Base-by-base conservation (phyloP, 2,797 vertebrate genomes). In the Chiropotes sagulatus region DNA sequence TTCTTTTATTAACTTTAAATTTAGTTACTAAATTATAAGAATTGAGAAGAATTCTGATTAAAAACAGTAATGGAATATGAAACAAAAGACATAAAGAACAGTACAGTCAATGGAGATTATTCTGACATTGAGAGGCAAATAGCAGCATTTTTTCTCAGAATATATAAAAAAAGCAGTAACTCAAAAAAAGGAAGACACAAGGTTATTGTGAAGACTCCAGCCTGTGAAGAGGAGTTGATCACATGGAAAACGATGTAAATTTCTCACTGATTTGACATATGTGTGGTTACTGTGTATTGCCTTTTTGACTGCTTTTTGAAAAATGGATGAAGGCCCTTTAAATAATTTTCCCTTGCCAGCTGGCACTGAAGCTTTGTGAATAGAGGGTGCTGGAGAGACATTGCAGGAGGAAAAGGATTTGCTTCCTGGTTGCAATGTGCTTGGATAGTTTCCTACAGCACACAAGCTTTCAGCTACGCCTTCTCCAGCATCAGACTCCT, bases 1-100 rank as follows among this genome's bases (percentile, higher is more conserved):
- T 85, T 94, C 73, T 92, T 92, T 82, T 75, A 61, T 80, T 20
- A 88, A 22, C 30, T 67, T 92, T 85, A 97, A 73, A 73, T 72
- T 95, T 96, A 94, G 72, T 73, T 46, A 72, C 12, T 83, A 39
- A 78, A 82, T 54, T 54, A 54, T 20, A 22, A 54, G 33, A 86
- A 44, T 30, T 44, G 28, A 88, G 57, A 72, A 52, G 76, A 73
- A 70, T 61, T 58, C n/a, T 61, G 54, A 44, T 93, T 80, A 58
- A 50, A 41, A 87, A 79, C 39, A 36, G 26, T 44, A 73, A 61
- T 88, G 46, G 1, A n/a, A 57, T 75, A 50, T 46, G n/a, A 93
- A 72, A 78, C 19, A 87, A 93, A 86, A 48, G 13, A 48, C 22
- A 17, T 64, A 48, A 61, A 33, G 44, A 92, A 44, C n/a, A 64